A percentile compares a stretch with the other conserved stretches of the same genome.
These are phyloP conservation scores for Calephelis virginiensis DNA, from an alignment of 1,140 invertebrate species.

Conservation along the genomic window DNA sequence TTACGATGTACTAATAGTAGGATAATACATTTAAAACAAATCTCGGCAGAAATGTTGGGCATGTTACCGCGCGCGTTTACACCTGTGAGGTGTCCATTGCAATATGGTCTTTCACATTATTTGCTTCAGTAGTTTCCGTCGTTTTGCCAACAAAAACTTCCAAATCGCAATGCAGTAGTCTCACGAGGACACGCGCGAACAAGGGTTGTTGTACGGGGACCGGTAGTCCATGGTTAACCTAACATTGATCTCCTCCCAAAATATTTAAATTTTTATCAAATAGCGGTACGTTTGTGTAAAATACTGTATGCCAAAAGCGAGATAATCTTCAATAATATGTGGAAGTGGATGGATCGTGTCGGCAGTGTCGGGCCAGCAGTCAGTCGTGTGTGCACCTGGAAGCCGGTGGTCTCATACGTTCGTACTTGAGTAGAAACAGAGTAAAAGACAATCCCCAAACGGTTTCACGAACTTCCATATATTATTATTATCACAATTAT, in stretches of 20 bases:
- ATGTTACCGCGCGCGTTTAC: too few relatives aligned
- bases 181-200: too few relatives aligned
- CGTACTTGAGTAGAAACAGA: constrained; percentile 55
- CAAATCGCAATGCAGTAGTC: too few relatives aligned
- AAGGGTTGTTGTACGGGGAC: too few relatives aligned
- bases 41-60: too few relatives aligned
- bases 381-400: constrained; percentile 24
- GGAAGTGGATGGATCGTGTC: constrained; percentile 48
- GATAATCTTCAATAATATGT: constrained; percentile 70
- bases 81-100: too few relatives aligned
- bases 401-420: constrained; percentile 40
- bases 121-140: too few relatives aligned
- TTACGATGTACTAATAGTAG: too few relatives aligned
- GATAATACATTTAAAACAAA: too few relatives aligned
- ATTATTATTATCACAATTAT: constrained; percentile 75
- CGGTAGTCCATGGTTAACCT: background rate
- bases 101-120: too few relatives aligned
- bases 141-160: too few relatives aligned
- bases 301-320: constrained; percentile 52
- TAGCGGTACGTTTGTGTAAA: constrained; percentile 36
- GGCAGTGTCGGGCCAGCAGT: constrained; percentile 13
- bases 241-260: constrained; percentile 6
- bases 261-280: constrained; percentile 10
- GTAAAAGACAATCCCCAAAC: constrained; percentile 49
- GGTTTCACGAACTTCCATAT: constrained; percentile 75